Percentiles rank a stretch among this genome's conserved stretches.
Evolutionary conservation across 2,797 vertebrate genomes (phyloP).

Genomic region (Coreius guichenoti): DNA sequence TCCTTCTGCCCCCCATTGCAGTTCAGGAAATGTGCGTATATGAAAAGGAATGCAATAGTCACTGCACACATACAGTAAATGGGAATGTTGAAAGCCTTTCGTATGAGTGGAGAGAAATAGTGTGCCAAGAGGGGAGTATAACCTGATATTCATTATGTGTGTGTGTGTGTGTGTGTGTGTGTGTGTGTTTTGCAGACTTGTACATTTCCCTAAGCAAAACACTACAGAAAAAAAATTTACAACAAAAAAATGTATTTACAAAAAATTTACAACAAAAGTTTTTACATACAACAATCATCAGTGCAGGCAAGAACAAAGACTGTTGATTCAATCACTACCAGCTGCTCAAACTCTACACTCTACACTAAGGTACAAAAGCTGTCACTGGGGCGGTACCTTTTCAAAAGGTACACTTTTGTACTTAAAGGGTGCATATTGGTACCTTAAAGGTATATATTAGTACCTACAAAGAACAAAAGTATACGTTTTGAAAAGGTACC

Average conservation of each 20-base stretch:
- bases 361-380: too few species aligned
- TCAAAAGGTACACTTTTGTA: too few species aligned
- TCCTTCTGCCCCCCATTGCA: constrained; percentile 19
- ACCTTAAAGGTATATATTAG: too few species aligned
- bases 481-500: too few species aligned
- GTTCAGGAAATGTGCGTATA: constrained; percentile 64
- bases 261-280: too few species aligned
- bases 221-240: too few species aligned
- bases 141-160: constrained; percentile 32
- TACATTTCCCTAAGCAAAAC: not conserved
- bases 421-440: too few species aligned
- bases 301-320: not conserved
- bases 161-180: constrained; percentile 13
- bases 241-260: too few species aligned
- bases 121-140: constrained; percentile 17
- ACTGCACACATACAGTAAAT: constrained; percentile 53
- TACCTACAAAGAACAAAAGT: too few species aligned
- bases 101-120: constrained; percentile 23
- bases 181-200: not conserved
- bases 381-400: too few species aligned
- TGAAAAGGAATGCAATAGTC: constrained; percentile 63
- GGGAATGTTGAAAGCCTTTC: constrained; percentile 45
- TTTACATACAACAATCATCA: constrained; percentile 1
- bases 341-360: not conserved
- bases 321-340: not conserved